Conservation (phyloP, 1,140 invertebrate species). For the Lasioglossum albipes region DNA sequence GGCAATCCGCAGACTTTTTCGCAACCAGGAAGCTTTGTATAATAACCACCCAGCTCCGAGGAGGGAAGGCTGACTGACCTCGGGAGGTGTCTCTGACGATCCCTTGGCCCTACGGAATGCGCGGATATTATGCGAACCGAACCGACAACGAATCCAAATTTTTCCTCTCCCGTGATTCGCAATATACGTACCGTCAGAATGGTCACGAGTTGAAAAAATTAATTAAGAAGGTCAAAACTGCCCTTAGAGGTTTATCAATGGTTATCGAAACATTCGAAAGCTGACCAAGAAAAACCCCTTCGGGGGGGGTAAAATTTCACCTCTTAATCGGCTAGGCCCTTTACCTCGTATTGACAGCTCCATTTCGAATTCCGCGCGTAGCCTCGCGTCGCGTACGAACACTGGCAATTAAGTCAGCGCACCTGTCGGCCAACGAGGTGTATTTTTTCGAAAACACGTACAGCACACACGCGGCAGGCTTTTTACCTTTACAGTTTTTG, state of each 20-base stretch:
- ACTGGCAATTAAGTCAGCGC: conserved; percentile 27
- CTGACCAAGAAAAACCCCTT: too few species aligned
- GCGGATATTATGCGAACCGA: not conserved
- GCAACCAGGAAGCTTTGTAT: conserved; percentile 21
- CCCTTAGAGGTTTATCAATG: too few species aligned
- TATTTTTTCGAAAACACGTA: not conserved
- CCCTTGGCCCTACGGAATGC: not conserved
- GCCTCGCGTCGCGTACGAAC: conserved; percentile 24
- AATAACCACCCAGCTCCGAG: not conserved
- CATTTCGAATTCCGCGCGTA: conserved; percentile 16
- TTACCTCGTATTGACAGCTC: not conserved
- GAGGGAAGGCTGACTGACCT: not conserved
- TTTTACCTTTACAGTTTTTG: not conserved
- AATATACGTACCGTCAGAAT: too few species aligned
- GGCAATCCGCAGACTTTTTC: conserved; percentile 51
- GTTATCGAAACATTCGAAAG: too few species aligned
- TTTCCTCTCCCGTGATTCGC: too few species aligned
- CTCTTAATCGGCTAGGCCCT: too few species aligned
- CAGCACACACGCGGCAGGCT: not conserved
- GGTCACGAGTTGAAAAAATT: too few species aligned
- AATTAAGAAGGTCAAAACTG: too few species aligned
- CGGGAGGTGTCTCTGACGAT: not conserved
- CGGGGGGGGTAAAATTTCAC: too few species aligned
- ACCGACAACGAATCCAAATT: not conserved
- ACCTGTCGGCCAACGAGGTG: conserved; percentile 23